Percentiles rank a stretch among this genome's conserved stretches.
These are phyloP conservation scores for Papilio dardanus DNA, from an alignment of 1,140 invertebrate genomes.

Conservation along the genomic window DNA sequence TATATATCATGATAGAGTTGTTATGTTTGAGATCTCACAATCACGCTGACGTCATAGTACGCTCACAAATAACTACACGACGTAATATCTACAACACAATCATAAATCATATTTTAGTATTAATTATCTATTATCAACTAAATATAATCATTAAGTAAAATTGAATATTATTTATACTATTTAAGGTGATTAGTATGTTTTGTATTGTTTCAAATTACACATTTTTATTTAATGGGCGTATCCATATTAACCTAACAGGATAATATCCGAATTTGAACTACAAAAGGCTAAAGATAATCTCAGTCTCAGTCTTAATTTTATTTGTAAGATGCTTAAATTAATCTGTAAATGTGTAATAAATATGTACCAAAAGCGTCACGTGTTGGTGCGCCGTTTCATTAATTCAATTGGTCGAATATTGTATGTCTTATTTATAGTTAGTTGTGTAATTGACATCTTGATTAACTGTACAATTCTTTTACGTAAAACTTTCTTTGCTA, in stretches of 20 bases:
- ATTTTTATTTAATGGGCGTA: too few species aligned
- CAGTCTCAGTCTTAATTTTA: too few species aligned
- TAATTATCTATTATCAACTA: not conserved
- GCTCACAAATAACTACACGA: not conserved
- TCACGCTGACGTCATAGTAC: not conserved
- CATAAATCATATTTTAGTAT: not conserved
- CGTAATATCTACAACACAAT: not conserved
- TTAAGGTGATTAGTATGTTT: not conserved
- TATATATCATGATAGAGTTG: not conserved
- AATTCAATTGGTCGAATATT: not conserved
- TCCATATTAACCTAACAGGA: too few species aligned
- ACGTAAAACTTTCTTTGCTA: not conserved
- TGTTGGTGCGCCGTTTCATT: too few species aligned
- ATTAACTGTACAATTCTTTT: not conserved
- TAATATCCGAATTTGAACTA: too few species aligned
- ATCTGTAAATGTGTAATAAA: too few species aligned
- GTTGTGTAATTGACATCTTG: constrained; percentile 3
- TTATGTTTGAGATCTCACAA: not conserved
- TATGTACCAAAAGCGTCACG: too few species aligned
- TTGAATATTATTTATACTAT: not conserved
- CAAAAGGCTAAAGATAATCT: too few species aligned
- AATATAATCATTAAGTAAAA: not conserved
- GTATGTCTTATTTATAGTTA: constrained; percentile 8
- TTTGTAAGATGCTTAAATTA: too few species aligned
- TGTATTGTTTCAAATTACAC: too few species aligned